A percentile compares a stretch with the other conserved stretches of the same genome.
These are phyloP conservation scores for Novumbra hubbsi DNA, from an alignment of 2,797 vertebrate genomes.

Conservation along the genomic window DNA sequence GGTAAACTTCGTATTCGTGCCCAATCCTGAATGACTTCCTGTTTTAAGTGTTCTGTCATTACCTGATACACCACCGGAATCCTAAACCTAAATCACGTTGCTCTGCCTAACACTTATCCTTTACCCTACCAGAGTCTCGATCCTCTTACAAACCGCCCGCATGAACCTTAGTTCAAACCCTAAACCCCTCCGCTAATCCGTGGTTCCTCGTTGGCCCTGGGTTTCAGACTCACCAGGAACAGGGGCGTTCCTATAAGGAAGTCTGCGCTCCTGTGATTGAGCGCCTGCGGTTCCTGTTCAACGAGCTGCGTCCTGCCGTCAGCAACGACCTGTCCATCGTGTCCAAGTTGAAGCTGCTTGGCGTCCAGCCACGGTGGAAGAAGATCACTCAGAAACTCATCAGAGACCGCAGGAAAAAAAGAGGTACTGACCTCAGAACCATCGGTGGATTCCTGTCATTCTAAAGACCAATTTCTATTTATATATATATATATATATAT, in stretches of 20 bases:
- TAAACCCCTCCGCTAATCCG: too few species aligned
- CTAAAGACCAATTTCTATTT: neutral
- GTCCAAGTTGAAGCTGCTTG: slow-evolving; percentile 92
- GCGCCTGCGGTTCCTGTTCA: slow-evolving; percentile 93
- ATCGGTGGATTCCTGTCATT: neutral
- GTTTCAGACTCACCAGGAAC: slow-evolving; percentile 93
- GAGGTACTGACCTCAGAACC: slow-evolving; percentile 66
- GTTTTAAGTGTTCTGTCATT: neutral
- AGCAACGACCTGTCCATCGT: slow-evolving; percentile 94
- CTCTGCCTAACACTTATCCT: too few species aligned
- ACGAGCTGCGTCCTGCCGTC: slow-evolving; percentile 92
- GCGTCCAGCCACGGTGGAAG: slow-evolving; percentile 94
- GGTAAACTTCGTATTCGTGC: slow-evolving; percentile 66
- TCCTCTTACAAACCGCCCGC: too few species aligned
- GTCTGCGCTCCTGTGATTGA: slow-evolving; percentile 97
- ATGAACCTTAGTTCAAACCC: too few species aligned
- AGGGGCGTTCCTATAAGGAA: slow-evolving; percentile 98
- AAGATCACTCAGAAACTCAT: slow-evolving; percentile 93
- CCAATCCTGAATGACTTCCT: neutral
- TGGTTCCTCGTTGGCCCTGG: neutral
- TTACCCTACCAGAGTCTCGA: too few species aligned
- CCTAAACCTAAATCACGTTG: too few species aligned
- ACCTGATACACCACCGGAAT: too few species aligned
- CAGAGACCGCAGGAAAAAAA: slow-evolving; percentile 90
- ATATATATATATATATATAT: too few species aligned